Conservation (phyloP, 2,888 invertebrate species). For the Kuschelorhynchus macadamiae region DNA sequence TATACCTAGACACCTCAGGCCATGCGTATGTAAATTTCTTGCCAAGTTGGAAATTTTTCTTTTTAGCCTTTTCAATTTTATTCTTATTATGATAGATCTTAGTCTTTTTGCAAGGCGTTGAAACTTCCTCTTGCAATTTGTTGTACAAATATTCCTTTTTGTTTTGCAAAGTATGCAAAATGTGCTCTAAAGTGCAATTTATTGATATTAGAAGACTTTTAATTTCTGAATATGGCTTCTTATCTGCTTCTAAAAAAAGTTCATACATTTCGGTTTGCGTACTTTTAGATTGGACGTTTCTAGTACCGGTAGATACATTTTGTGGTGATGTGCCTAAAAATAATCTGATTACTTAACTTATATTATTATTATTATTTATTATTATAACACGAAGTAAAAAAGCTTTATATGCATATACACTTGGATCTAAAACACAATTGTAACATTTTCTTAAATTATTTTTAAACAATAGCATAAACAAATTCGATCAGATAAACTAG, state of each 20-base stretch:
- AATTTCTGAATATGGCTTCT: conserved; percentile 37
- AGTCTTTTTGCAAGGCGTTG: conserved; percentile 1
- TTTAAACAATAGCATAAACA: too few relatives aligned
- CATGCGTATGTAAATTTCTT: conserved; percentile 16
- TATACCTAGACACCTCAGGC: conserved; percentile 44
- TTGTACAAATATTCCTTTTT: conserved; percentile 39
- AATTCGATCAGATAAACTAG: too few relatives aligned
- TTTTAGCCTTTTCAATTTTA: conserved; percentile 25
- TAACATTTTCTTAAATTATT: too few relatives aligned
- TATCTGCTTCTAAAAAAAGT: conserved; percentile 4
- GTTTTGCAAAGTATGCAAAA: conserved; percentile 35
- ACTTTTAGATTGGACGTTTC: not conserved
- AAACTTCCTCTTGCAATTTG: conserved; percentile 27
- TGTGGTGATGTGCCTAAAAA: conserved; percentile 8
- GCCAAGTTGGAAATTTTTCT: conserved; percentile 10
- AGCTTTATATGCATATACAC: too few relatives aligned
- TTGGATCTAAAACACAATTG: too few relatives aligned
- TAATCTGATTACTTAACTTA: too few relatives aligned
- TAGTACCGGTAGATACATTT: not conserved
- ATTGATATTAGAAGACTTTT: conserved; percentile 37
- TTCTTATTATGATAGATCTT: conserved; percentile 1
- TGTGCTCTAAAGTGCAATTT: conserved; percentile 36
- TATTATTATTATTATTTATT: too few relatives aligned
- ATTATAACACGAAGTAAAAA: too few relatives aligned
- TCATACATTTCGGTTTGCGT: conserved; percentile 13